Base-by-base conservation (phyloP, 2,888 invertebrate species). In the Watsonalla binaria region DNA sequence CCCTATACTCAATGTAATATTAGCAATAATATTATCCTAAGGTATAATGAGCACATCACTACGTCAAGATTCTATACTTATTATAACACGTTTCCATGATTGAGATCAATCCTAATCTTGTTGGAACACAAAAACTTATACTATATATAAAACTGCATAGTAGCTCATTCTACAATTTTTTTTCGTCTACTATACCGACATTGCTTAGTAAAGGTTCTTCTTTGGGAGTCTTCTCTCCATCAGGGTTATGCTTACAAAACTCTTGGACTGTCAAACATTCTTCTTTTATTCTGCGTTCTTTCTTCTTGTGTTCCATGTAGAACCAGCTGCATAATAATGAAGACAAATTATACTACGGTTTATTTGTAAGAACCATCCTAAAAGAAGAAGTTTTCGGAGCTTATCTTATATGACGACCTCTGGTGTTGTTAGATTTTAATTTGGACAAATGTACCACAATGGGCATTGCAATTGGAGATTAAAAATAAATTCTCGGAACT, bases 291-390 rank as follows among this genome's bases (percentile, higher is more conserved):
- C 49, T 53, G 37, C 47, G 52, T 0, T 34, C n/a, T 48, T 55
- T 56, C 60, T 69, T 82, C 54, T 57, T 73, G 42, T 79, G 62
- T 55, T 83, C 76, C 11, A 73, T 56, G 57, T 65, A 84, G 55
- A 85, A 84, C 87, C 86, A 86, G 13, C 87, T 86, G 72, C 0
- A 68, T 76, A 59, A 8, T 56, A 46, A 52, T 47, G 37, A 14
- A 37, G 52, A 35, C 47, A 57, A 13, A 51, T 13, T 54, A 33
- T 49, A 53, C 24, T 24, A 1, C 24, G 24, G 24, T 24, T 24
- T 24, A 2, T 1, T 24, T 24, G 24, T 24, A 24, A 24, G 24
- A 24, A n/a, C n/a, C n/a, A n/a, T n/a, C n/a, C n/a, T n/a, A n/a
- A n/a, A n/a, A n/a, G n/a, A n/a, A n/a, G n/a, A n/a, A n/a, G n/a